A percentile compares a stretch with the other conserved stretches of the same genome.
Evolutionary conservation across 2,113 vertebrate species (phyloP).

Genomic region (Megaleporinus macrocephalus): DNA sequence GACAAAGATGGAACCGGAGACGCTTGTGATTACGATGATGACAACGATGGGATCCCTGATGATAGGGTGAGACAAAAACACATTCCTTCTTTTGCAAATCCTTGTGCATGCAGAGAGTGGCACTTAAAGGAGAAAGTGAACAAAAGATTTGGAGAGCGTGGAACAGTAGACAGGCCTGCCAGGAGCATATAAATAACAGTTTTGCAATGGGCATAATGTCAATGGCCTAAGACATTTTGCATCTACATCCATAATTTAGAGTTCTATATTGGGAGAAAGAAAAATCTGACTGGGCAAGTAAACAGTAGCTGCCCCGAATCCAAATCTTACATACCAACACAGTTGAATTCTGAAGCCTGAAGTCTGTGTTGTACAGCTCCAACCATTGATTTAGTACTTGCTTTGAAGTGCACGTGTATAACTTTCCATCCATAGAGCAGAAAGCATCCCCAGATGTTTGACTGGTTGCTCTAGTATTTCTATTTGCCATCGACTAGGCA

Average conservation of each 20-base stretch:
- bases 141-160: constrained; percentile 10
- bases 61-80: constrained; percentile 84
- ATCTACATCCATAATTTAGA: constrained; percentile 64
- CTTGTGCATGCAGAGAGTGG: constrained; percentile 2
- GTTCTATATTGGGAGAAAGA: constrained; percentile 63
- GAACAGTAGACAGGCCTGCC: constrained; percentile 55
- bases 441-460: constrained; percentile 28
- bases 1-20: constrained; percentile 96
- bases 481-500: too few species aligned
- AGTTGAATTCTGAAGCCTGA: constrained; percentile 15
- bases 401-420: constrained; percentile 11
- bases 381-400: constrained; percentile 20
- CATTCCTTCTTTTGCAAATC: constrained; percentile 51
- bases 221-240: constrained; percentile 52
- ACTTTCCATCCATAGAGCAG: background rate
- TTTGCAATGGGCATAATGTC: constrained; percentile 55
- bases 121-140: constrained; percentile 7
- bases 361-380: constrained; percentile 12
- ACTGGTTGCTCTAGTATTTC: background rate
- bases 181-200: constrained; percentile 56
- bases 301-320: constrained; percentile 56
- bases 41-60: constrained; percentile 94
- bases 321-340: constrained; percentile 62
- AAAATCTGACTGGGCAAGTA: constrained; percentile 64
- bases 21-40: constrained; percentile 94